Evolutionary conservation across 2,888 invertebrate species (phyloP).

Genomic region (Carpatolechia fugitivella): DNA sequence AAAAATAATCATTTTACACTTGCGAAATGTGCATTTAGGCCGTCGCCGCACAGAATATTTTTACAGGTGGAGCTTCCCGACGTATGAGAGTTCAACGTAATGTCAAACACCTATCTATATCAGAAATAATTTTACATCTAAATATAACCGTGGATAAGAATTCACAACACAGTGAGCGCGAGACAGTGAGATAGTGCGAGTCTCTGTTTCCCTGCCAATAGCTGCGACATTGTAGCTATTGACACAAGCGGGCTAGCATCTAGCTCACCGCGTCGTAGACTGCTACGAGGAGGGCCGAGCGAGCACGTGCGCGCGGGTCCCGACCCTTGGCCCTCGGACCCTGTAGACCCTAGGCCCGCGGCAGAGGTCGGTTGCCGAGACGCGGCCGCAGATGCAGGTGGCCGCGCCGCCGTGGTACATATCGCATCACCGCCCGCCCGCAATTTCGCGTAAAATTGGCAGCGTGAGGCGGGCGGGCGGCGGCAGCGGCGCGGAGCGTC

Average conservation of each 20-base stretch:
- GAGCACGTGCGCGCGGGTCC: conserved; percentile 42
- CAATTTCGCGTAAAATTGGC: conserved; percentile 79
- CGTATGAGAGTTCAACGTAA: conserved; percentile 79
- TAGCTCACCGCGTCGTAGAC: conserved; percentile 51
- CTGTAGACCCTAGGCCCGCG: conserved; percentile 14
- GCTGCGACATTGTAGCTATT: conserved; percentile 76
- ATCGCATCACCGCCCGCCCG: conserved; percentile 79
- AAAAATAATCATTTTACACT: neutral
- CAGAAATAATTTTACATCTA: conserved; percentile 77
- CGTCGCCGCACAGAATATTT: conserved; percentile 53
- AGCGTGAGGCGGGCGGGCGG: conserved; percentile 73
- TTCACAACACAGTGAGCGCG: conserved; percentile 77
- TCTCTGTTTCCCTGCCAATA: conserved; percentile 76
- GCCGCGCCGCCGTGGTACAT: conserved; percentile 65
- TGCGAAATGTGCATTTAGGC: conserved; percentile 3
- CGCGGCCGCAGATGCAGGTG: conserved; percentile 55
- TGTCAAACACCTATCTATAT: conserved; percentile 79
- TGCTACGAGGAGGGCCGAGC: conserved; percentile 43
- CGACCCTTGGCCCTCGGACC: conserved; percentile 4
- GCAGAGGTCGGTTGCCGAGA: conserved; percentile 8
- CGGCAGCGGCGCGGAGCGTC: conserved; percentile 71
- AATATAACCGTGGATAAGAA: conserved; percentile 78
- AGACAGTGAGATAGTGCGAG: conserved; percentile 78
- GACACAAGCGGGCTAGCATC: conserved; percentile 52
- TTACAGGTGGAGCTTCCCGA: conserved; percentile 75